Evolutionary conservation across 2,797 vertebrate genomes (phyloP).

Genomic region (Allobates femoralis): DNA sequence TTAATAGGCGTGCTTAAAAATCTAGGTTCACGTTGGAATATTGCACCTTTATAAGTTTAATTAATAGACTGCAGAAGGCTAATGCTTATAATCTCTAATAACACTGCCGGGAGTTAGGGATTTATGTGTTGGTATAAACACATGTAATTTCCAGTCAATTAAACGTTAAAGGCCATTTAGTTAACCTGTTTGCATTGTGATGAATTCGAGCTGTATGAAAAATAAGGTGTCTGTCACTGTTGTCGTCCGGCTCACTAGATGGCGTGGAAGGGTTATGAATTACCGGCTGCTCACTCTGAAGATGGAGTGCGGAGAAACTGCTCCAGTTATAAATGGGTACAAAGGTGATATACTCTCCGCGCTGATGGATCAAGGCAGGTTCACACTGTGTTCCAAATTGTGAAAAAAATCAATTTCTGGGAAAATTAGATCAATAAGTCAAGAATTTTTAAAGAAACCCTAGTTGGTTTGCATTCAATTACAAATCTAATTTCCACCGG

Average conservation of each 20-base stretch:
- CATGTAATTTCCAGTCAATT: conserved; percentile 22
- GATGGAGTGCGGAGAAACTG: neutral
- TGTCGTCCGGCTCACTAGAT: conserved; percentile 42
- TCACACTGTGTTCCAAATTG: neutral
- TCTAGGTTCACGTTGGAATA: neutral
- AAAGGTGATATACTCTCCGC: neutral
- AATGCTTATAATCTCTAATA: conserved; percentile 29
- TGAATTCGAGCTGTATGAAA: neutral
- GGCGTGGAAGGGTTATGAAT: conserved; percentile 50
- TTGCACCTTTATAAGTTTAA: conserved; percentile 15
- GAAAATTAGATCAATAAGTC: neutral
- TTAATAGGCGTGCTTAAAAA: neutral
- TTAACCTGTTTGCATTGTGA: conserved; percentile 14
- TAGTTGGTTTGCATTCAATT: neutral
- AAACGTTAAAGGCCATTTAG: conserved; percentile 18
- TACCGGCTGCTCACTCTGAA: neutral
- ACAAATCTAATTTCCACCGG: neutral
- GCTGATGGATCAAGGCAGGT: neutral
- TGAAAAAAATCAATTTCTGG: neutral
- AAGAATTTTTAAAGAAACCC: neutral
- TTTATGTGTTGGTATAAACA: conserved; percentile 17
- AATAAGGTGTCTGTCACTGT: neutral
- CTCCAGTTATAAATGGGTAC: neutral
- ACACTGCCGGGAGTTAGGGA: conserved; percentile 16
- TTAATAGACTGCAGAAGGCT: conserved; percentile 13